Evolutionary conservation across 2,888 invertebrate genomes (phyloP).

Genomic region (Luperina nickerlii): DNA sequence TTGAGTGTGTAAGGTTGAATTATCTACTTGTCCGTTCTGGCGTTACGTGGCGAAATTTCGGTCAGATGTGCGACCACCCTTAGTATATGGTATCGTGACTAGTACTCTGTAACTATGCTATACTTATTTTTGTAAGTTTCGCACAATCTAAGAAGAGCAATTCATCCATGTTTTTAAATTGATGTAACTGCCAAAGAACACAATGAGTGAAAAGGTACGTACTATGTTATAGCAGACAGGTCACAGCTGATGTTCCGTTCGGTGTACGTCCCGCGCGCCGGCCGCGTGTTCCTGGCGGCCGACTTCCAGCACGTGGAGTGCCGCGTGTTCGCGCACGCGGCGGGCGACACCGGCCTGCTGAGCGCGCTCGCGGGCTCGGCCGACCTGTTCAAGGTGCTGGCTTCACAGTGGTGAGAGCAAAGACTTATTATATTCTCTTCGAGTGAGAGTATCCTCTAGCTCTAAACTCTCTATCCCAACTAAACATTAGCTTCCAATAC

Average conservation of each 20-base stretch:
- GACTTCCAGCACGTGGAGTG: slow-evolving; percentile 89
- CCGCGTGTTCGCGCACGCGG: slow-evolving; percentile 85
- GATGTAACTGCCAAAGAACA: not conserved
- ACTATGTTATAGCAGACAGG: slow-evolving; percentile 9
- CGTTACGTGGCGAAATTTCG: not conserved
- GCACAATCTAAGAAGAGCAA: not conserved
- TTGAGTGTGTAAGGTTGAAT: not conserved
- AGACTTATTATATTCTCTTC: no score
- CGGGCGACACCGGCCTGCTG: slow-evolving; percentile 77
- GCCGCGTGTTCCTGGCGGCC: slow-evolving; percentile 80
- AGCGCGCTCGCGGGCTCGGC: slow-evolving; percentile 70
- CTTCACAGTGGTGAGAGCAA: slow-evolving; percentile 79
- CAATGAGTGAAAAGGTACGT: not conserved
- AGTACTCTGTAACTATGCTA: not conserved
- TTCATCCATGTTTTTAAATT: not conserved
- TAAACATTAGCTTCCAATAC: not conserved
- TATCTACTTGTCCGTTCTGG: not conserved
- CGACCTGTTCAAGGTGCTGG: slow-evolving; percentile 84
- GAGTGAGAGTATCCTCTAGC: slow-evolving; percentile 70
- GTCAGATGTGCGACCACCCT: not conserved
- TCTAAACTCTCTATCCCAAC: not conserved
- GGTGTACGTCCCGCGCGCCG: slow-evolving; percentile 78
- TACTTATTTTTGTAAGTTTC: not conserved
- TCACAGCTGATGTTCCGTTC: slow-evolving; percentile 77
- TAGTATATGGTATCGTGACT: not conserved